Conservation (phyloP, 2,888 invertebrate species). For the Keiferia lycopersicella region DNA sequence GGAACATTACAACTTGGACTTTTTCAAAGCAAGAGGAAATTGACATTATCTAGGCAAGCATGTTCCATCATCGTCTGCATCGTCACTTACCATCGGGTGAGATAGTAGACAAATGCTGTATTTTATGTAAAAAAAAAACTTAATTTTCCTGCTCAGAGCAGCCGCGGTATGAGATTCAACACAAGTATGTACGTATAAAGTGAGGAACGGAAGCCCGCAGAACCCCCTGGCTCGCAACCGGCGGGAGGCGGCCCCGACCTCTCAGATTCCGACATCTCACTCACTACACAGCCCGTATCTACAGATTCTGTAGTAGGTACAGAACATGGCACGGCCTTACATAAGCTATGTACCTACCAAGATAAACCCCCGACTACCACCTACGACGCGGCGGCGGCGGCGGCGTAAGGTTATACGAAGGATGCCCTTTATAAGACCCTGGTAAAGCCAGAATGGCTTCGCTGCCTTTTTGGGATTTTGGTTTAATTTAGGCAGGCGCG, state of each 20-base stretch:
- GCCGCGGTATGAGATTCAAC: background rate
- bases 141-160: background rate
- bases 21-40: too few species aligned
- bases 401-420: conserved; percentile 6
- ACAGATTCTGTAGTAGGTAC: background rate
- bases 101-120: background rate
- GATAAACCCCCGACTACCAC: conserved; percentile 4
- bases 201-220: conserved; percentile 19
- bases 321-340: conserved; percentile 15
- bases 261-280: conserved; percentile 21
- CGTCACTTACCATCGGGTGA: too few species aligned
- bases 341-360: conserved; percentile 11
- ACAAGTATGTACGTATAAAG: conserved; percentile 11
- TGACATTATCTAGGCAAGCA: too few species aligned
- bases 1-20: too few species aligned
- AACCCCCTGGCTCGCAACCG: conserved; percentile 43
- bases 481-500: too few species aligned
- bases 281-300: conserved; percentile 11
- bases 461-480: background rate
- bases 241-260: conserved; percentile 48
- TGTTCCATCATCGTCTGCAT: too few species aligned
- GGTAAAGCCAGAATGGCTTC: background rate
- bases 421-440: conserved; percentile 3
- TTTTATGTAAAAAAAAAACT: too few species aligned
- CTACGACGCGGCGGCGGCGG: too few species aligned